Base-by-base conservation (phyloP, 1,140 invertebrate genomes). In the Muscidifurax raptorellus region DNA sequence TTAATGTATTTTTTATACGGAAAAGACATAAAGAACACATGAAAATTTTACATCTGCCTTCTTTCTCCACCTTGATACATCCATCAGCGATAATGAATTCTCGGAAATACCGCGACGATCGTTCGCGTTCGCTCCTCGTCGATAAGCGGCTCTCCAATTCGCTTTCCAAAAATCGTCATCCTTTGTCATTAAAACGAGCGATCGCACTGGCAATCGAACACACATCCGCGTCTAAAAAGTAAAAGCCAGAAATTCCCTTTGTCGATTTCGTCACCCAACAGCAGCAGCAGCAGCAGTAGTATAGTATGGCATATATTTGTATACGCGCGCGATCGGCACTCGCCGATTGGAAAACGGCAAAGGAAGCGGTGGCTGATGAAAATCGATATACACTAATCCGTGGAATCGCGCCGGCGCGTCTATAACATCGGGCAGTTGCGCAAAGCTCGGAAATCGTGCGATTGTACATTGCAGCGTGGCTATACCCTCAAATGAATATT, bases 1-100 rank as follows among this genome's bases (percentile, higher is more conserved):
- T 88, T 84, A 89, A 88, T 89, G 88, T 89, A 89, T 90, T 90
- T 90, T 90, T 90, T 85, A 89, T 89, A 89, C 77, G 83, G 86
- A 89, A 88, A 87, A 77, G 40, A 88, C 83, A 90, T 88, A 89
- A 90, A 90, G 79, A 87, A 87, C 59, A 87, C 86, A 77, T 85
- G 64, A 75, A 80, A 83, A 84, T 75, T 67, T 74, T 10, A 78
- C n/a, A 40, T 28, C 52, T 59, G 22, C 22, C 22, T 59, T 27
- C 27, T 30, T 10, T 40, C 36, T 9, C 7, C 36, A 6, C 36
- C 7, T 36, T 7, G 0, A 36, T 36, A 36, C 9, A 36, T 36
- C n/a, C n/a, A n/a, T n/a, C n/a, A n/a, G n/a, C n/a, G n/a, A n/a
- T n/a, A n/a, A n/a, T n/a, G n/a, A n/a, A n/a, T n/a, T n/a, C 52